Conservation (phyloP, 2,888 invertebrate genomes). For the Lasiommata megera region DNA sequence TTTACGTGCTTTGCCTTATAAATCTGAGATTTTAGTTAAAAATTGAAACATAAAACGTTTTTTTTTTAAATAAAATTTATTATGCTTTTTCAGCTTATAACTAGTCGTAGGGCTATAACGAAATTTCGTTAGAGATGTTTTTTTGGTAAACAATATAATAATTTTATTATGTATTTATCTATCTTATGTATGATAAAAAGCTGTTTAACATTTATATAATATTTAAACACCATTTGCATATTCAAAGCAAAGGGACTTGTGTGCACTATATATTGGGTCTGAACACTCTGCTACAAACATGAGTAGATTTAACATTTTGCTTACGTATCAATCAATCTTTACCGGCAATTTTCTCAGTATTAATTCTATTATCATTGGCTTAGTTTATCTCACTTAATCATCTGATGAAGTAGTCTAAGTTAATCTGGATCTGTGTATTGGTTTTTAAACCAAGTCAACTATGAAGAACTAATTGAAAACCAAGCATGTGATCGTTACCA, state of each 20-base stretch:
- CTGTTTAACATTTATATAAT: not conserved
- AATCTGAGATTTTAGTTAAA: no score
- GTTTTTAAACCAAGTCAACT: no score
- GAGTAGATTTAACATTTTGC: no score
- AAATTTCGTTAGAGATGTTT: slow-evolving; percentile 22
- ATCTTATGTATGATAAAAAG: slow-evolving; percentile 6
- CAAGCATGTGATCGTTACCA: no score
- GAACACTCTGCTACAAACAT: not conserved
- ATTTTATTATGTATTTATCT: not conserved
- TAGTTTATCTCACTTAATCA: no score
- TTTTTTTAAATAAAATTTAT: slow-evolving; percentile 46
- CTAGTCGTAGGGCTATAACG: slow-evolving; percentile 44
- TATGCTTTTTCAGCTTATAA: slow-evolving; percentile 44
- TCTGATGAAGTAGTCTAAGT: no score
- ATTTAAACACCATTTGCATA: not conserved
- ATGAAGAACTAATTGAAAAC: no score
- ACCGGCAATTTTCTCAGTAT: no score
- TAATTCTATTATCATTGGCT: no score
- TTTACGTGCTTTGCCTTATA: no score
- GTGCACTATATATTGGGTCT: not conserved
- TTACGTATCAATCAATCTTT: no score
- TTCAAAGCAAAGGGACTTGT: not conserved
- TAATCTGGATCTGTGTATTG: no score
- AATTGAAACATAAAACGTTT: not conserved
- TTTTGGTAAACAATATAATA: slow-evolving; percentile 32